A percentile compares a stretch with the other conserved stretches of the same genome.
Conservation (phyloP, 2,888 invertebrate genomes). For the Lumbricus terrestris region DNA sequence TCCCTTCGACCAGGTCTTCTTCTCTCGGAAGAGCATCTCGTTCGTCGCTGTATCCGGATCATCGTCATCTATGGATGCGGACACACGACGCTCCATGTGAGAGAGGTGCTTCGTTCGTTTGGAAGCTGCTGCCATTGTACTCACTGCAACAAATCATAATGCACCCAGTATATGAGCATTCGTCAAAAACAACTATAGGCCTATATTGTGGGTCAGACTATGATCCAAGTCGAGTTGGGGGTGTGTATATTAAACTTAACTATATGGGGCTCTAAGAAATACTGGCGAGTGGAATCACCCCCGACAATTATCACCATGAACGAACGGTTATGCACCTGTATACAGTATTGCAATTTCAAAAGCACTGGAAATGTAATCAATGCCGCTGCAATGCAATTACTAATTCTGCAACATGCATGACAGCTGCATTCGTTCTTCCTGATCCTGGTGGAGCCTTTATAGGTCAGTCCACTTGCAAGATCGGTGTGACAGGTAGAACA, state of each 20-base stretch:
- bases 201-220: too few relatives aligned
- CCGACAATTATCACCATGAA: too few relatives aligned
- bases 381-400: background rate
- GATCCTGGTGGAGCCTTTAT: too few relatives aligned
- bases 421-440: background rate
- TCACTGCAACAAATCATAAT: background rate
- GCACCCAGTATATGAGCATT: too few relatives aligned
- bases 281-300: too few relatives aligned
- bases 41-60: background rate
- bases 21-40: background rate
- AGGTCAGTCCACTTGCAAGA: too few relatives aligned
- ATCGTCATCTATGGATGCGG: background rate
- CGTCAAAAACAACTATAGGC: too few relatives aligned
- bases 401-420: background rate
- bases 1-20: slow-evolving; percentile 13
- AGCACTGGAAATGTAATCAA: background rate
- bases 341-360: background rate
- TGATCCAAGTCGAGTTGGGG: too few relatives aligned
- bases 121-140: background rate
- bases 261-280: too few relatives aligned
- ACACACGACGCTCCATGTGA: background rate
- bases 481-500: too few relatives aligned
- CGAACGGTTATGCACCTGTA: too few relatives aligned
- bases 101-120: background rate
- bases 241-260: too few relatives aligned